phyloP scores from a whole-genome alignment of 2,797 vertebrate species.

The Staurois parvus region DNA sequence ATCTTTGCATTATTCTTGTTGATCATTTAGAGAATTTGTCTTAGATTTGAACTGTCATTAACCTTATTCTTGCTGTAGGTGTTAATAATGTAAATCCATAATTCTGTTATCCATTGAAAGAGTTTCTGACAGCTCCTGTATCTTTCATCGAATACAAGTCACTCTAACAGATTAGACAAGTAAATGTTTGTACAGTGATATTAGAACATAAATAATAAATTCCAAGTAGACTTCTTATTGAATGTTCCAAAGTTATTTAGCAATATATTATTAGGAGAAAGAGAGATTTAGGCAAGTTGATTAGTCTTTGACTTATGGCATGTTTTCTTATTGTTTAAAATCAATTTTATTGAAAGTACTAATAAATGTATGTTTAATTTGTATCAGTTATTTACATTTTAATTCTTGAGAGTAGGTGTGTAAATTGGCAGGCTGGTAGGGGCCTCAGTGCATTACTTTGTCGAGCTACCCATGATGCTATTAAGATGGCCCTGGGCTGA shows the following conservation, averaged over 20 bases:
- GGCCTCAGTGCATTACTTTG: too few relatives aligned
- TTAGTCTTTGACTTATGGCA: too few relatives aligned
- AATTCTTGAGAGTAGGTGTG: too few relatives aligned
- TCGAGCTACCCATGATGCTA: too few relatives aligned
- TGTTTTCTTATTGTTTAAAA: too few relatives aligned
- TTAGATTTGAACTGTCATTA: too few relatives aligned
- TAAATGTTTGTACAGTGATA: slow-evolving; percentile 6
- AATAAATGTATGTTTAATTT: too few relatives aligned
- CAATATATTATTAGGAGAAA: slow-evolving; percentile 23
- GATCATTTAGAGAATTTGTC: neutral
- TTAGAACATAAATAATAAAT: slow-evolving; percentile 17
- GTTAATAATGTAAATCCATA: neutral
- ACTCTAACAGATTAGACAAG: neutral
- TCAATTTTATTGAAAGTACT: too few relatives aligned
- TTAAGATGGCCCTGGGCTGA: too few relatives aligned
- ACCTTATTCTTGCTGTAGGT: neutral
- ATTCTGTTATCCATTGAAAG: neutral
- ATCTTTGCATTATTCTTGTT: neutral
- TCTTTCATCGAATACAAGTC: neutral
- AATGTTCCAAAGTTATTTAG: slow-evolving; percentile 10
- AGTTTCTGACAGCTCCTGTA: neutral
- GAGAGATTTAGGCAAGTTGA: slow-evolving; percentile 9
- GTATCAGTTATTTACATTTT: too few relatives aligned
- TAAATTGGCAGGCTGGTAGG: too few relatives aligned
- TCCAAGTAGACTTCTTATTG: neutral